phyloP scores from a whole-genome alignment of 37 sponge, comb jelly and placozoan genomes.

The Hexactinellida sp. region DNA sequence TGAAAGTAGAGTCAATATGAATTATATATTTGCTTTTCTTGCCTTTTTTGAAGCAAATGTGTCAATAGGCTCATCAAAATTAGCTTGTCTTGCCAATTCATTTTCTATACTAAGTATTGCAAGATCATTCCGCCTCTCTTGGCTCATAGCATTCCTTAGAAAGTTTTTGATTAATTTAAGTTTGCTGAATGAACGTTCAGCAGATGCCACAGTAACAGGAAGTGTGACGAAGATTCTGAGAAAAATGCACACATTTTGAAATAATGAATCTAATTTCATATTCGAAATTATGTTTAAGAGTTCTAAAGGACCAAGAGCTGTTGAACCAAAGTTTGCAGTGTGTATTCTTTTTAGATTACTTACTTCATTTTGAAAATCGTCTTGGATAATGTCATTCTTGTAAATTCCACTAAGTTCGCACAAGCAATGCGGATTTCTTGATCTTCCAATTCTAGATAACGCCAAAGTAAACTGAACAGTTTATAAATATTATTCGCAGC shows the following conservation, averaged over 20 bases:
- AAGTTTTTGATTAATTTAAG: conserved; percentile 12
- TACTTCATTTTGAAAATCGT: background rate
- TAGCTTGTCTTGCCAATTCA: background rate
- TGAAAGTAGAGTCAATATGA: conserved; percentile 9
- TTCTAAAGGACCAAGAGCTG: background rate
- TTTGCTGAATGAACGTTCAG: conserved; percentile 13
- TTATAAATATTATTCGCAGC: background rate
- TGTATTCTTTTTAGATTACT: background rate
- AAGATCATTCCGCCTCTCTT: conserved; percentile 5
- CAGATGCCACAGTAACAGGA: conserved; percentile 12
- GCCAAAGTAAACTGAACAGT: background rate
- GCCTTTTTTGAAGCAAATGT: conserved; percentile 9
- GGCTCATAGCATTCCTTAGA: conserved; percentile 8
- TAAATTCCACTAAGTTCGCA: background rate
- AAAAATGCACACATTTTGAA: background rate
- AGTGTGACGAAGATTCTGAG: background rate
- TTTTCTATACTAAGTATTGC: conserved; percentile 6
- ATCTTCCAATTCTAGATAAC: background rate
- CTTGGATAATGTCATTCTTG: background rate
- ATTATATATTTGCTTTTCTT: background rate
- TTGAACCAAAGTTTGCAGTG: background rate
- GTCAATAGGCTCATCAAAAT: background rate
- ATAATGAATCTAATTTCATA: background rate
- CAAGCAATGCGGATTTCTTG: background rate
- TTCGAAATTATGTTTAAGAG: background rate